A percentile compares a stretch with the other conserved stretches of the same genome.
These are phyloP conservation scores for Numenius phaeopus DNA, from an alignment of 2,797 vertebrate species.

Conservation along the genomic window DNA sequence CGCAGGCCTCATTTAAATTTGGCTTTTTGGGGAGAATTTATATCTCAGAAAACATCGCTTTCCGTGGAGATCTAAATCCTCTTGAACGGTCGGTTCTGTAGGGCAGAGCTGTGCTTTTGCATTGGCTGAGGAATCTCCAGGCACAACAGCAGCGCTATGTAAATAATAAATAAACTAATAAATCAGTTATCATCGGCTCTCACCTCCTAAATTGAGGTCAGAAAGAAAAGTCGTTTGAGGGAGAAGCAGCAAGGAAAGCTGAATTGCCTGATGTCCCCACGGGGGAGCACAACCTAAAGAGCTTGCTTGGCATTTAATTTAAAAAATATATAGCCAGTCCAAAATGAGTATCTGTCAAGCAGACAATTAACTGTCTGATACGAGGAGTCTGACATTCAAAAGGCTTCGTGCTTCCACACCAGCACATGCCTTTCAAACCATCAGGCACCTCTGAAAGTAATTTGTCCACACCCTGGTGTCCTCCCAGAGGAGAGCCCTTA, in stretches of 20 bases:
- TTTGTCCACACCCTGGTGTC: neutral
- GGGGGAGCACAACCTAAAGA: neutral
- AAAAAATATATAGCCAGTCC: neutral
- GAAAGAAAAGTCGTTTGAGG: neutral
- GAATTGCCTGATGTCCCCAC: neutral
- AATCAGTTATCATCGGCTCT: neutral
- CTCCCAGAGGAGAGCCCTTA: neutral
- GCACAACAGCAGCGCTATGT: neutral
- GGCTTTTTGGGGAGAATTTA: neutral
- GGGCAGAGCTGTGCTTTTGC: neutral
- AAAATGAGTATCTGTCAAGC: neutral
- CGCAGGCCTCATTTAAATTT: neutral
- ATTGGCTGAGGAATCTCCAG: neutral
- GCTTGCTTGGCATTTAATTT: neutral
- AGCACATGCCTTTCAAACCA: neutral
- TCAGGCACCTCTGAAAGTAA: neutral
- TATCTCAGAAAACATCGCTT: neutral
- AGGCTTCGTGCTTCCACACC: neutral
- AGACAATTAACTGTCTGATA: neutral
- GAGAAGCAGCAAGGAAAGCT: neutral
- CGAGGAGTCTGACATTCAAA: neutral
- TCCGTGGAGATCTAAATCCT: neutral
- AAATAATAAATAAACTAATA: neutral
- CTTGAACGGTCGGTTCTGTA: neutral
- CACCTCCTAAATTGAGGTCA: neutral